phyloP scores from a whole-genome alignment of 2,113 vertebrate species.

The Heterocephalus glaber region DNA sequence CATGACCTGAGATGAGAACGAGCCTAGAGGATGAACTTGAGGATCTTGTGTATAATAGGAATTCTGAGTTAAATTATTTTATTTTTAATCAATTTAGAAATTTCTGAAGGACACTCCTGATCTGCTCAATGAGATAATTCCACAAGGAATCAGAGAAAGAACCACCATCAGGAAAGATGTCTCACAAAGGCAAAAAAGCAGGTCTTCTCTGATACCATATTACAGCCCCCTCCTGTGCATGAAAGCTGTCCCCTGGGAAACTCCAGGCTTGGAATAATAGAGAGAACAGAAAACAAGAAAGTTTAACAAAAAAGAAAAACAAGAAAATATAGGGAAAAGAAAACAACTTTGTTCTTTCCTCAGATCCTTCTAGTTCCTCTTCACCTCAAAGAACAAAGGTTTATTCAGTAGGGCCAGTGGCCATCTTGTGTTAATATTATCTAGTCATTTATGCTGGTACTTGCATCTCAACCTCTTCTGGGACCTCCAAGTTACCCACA shows the following conservation, averaged over 20 bases:
- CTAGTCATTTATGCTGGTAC: background rate
- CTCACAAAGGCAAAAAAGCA: background rate
- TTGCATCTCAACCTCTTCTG: background rate
- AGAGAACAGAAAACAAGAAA: background rate
- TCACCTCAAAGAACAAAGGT: constrained; percentile 28
- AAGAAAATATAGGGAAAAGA: background rate
- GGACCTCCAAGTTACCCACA: background rate
- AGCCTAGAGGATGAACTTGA: background rate
- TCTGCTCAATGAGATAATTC: background rate
- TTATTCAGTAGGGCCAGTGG: background rate
- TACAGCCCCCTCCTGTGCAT: background rate
- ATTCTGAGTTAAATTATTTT: background rate
- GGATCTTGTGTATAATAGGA: background rate
- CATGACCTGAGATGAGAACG: background rate
- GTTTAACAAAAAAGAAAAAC: too few relatives aligned
- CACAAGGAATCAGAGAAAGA: background rate
- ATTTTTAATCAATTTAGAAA: background rate
- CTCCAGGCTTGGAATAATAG: background rate
- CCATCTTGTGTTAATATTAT: background rate
- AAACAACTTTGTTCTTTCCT: background rate
- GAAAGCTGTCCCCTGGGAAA: background rate
- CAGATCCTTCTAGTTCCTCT: background rate
- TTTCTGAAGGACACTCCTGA: background rate
- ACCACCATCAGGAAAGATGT: background rate
- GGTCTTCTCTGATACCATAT: background rate